phyloP scores from a whole-genome alignment of 2,888 invertebrate genomes.

The Eretmocerus hayati region DNA sequence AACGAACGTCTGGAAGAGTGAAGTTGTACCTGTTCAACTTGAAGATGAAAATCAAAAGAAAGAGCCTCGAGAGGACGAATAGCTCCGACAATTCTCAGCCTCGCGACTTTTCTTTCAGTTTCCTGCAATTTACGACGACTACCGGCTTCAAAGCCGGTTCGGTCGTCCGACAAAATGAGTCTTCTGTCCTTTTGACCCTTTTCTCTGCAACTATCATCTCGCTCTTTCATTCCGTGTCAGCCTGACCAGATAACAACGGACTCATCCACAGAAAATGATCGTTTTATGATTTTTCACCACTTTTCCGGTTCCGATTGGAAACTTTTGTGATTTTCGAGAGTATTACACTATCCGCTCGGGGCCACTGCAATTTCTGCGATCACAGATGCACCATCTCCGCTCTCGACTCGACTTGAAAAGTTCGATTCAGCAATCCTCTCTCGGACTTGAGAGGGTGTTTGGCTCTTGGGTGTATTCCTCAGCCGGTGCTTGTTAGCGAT shows the following conservation, averaged over 20 bases:
- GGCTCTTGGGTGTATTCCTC: too few relatives aligned
- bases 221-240: too few relatives aligned
- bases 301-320: conserved; percentile 2
- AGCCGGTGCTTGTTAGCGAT: too few relatives aligned
- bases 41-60: conserved; percentile 1
- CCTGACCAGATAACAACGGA: conserved; percentile 11
- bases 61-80: not conserved
- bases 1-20: too few relatives aligned
- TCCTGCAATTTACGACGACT: conserved; percentile 35
- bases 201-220: conserved; percentile 9
- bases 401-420: too few relatives aligned
- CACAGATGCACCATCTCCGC: too few relatives aligned
- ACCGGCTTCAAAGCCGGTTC: conserved; percentile 33
- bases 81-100: too few relatives aligned
- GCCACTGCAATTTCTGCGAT: too few relatives aligned
- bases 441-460: too few relatives aligned
- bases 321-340: conserved; percentile 17
- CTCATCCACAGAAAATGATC: conserved; percentile 14
- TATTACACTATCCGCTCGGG: conserved; percentile 11
- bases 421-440: too few relatives aligned
- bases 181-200: conserved; percentile 9
- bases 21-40: too few relatives aligned
- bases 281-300: conserved; percentile 23
- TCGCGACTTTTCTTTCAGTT: conserved; percentile 8
- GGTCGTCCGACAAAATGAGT: conserved; percentile 34